Percentiles rank a stretch among this genome's conserved stretches.
Conservation (phyloP, 2,797 vertebrate species). For the Coracias cyanogaster region DNA sequence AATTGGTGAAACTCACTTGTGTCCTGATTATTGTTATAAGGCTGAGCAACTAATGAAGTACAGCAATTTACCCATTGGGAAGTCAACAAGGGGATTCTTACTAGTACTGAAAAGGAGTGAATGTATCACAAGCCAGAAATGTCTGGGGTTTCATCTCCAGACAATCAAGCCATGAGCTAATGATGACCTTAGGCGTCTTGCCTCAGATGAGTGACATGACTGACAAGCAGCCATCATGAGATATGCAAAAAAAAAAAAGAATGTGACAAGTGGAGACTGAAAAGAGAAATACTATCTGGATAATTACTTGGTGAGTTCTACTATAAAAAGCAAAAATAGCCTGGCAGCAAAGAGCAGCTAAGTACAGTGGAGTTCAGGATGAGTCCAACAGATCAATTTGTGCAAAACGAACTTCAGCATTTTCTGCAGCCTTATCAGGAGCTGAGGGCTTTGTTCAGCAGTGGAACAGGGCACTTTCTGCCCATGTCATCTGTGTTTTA, state of each 20-base stretch:
- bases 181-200: slow-evolving; percentile 57
- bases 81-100: slow-evolving; percentile 37
- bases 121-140: slow-evolving; percentile 31
- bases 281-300: slow-evolving; percentile 39
- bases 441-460: neutral
- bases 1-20: neutral
- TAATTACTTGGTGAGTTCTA: slow-evolving; percentile 39
- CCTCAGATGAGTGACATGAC: neutral
- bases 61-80: slow-evolving; percentile 26
- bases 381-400: neutral
- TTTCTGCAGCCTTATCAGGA: neutral
- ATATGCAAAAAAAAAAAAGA: neutral
- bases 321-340: slow-evolving; percentile 5
- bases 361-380: neutral
- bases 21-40: neutral
- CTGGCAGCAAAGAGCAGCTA: neutral
- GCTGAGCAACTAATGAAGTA: slow-evolving; percentile 14
- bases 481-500: neutral
- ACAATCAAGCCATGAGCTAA: slow-evolving; percentile 56
- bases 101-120: neutral
- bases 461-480: neutral
- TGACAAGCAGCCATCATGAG: slow-evolving; percentile 51
- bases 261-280: slow-evolving; percentile 52
- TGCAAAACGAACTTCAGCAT: neutral
- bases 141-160: slow-evolving; percentile 55